A percentile compares a stretch with the other conserved stretches of the same genome.
These are phyloP conservation scores for Steatocranus sp. DNA, from an alignment of 2,797 vertebrate species.

Conservation along the genomic window DNA sequence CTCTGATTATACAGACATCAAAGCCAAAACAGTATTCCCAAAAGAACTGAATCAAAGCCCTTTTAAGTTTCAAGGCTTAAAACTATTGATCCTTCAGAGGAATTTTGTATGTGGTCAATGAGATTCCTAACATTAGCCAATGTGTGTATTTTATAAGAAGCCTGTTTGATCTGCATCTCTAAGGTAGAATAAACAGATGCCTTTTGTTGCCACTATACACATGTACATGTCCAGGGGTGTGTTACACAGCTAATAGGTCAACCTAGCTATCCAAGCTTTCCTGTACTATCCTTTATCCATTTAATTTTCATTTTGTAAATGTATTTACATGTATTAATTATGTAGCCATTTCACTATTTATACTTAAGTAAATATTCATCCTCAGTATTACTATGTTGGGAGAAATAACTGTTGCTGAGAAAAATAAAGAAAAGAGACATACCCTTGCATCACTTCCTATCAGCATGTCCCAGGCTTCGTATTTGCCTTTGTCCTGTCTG, in stretches of 20 bases:
- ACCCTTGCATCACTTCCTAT: slow-evolving; percentile 87
- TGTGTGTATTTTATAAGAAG: background rate
- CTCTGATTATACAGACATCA: background rate
- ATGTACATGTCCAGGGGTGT: background rate
- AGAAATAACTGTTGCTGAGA: background rate
- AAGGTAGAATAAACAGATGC: background rate
- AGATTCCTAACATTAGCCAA: background rate
- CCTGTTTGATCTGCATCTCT: slow-evolving; percentile 10
- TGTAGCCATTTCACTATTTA: background rate
- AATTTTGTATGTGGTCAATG: background rate
- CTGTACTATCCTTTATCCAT: background rate
- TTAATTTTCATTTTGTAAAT: background rate
- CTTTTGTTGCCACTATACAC: background rate
- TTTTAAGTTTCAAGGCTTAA: background rate
- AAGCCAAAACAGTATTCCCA: background rate
- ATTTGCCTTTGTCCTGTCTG: slow-evolving; percentile 83
- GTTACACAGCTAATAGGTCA: background rate
- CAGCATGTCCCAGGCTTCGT: slow-evolving; percentile 84
- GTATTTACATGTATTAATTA: background rate
- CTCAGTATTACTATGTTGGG: background rate
- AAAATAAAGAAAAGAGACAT: background rate
- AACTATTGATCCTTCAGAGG: background rate
- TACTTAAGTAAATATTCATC: background rate
- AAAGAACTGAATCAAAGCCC: background rate
- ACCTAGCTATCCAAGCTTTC: background rate